These are phyloP conservation scores for Megaleporinus macrocephalus DNA, from an alignment of 2,113 vertebrate genomes.

Conservation along the genomic window DNA sequence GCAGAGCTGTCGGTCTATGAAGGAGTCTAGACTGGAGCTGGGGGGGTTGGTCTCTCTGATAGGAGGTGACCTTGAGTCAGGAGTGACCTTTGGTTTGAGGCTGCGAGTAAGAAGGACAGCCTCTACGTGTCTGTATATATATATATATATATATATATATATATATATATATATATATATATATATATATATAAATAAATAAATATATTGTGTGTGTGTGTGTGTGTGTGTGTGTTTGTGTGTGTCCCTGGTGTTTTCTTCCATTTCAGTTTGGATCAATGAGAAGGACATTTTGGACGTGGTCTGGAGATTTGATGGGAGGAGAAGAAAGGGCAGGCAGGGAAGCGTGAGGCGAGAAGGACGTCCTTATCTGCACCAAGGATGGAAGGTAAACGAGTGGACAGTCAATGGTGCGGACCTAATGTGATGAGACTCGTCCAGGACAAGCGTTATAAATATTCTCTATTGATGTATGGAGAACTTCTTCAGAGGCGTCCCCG, in stretches of 20 bases:
- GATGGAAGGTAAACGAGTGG: slow-evolving; percentile 21
- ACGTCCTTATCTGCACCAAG: neutral
- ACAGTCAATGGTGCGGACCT: slow-evolving; percentile 20
- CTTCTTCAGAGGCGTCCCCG: no score
- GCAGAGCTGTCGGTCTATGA: slow-evolving; percentile 64
- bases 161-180: neutral
- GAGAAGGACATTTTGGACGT: slow-evolving; percentile 1
- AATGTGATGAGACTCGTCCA: slow-evolving; percentile 18
- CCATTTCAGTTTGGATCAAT: slow-evolving; percentile 1
- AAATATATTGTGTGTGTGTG: no score
- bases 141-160: no score
- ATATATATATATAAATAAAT: no score
- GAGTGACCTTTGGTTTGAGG: slow-evolving; percentile 67
- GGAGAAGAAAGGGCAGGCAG: neutral
- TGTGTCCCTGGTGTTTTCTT: neutral
- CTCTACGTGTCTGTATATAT: neutral
- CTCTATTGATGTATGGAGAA: no score
- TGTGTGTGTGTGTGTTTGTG: slow-evolving; percentile 50
- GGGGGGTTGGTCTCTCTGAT: slow-evolving; percentile 1
- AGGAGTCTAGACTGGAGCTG: slow-evolving; percentile 56
- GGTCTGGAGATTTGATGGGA: neutral
- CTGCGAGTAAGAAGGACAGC: slow-evolving; percentile 44
- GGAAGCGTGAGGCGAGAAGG: neutral
- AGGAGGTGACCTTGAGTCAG: slow-evolving; percentile 66
- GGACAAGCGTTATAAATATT: no score